These are phyloP conservation scores for Tromatobia lineatoria DNA, from an alignment of 2,888 invertebrate genomes.

Conservation along the genomic window DNA sequence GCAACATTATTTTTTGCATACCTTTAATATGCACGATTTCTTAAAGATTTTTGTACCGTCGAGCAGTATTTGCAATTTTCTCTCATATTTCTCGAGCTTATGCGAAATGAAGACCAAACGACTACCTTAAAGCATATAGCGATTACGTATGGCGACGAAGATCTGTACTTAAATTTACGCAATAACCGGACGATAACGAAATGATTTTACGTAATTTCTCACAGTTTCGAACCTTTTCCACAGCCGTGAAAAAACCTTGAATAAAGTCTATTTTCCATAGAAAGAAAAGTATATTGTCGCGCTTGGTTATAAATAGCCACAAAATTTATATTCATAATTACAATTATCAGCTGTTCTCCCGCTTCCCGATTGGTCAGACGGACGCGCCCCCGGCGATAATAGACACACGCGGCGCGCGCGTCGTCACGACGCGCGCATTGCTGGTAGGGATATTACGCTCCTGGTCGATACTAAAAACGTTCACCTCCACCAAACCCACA, in stretches of 20 bases:
- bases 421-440: constrained; percentile 16
- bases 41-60: too few species aligned
- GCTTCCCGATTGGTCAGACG: background rate
- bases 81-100: too few species aligned
- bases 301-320: background rate
- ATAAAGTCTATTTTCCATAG: background rate
- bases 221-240: background rate
- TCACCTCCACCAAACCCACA: constrained; percentile 48
- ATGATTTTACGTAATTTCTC: background rate
- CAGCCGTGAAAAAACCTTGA: background rate
- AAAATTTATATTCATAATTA: background rate
- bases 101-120: too few species aligned
- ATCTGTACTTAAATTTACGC: background rate
- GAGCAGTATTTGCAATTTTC: too few species aligned
- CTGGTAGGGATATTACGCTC: constrained; percentile 12
- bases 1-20: too few species aligned
- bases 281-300: background rate
- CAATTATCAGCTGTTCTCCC: background rate
- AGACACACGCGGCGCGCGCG: background rate
- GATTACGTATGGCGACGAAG: too few species aligned
- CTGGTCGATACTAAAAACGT: constrained; percentile 67
- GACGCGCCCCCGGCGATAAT: constrained; percentile 12
- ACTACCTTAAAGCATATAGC: background rate
- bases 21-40: too few species aligned
- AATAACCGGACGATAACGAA: background rate